Percentiles rank a stretch among this genome's conserved stretches.
These are phyloP conservation scores for Drosophila picticornis DNA, from an alignment of 2,888 invertebrate genomes.

Conservation along the genomic window DNA sequence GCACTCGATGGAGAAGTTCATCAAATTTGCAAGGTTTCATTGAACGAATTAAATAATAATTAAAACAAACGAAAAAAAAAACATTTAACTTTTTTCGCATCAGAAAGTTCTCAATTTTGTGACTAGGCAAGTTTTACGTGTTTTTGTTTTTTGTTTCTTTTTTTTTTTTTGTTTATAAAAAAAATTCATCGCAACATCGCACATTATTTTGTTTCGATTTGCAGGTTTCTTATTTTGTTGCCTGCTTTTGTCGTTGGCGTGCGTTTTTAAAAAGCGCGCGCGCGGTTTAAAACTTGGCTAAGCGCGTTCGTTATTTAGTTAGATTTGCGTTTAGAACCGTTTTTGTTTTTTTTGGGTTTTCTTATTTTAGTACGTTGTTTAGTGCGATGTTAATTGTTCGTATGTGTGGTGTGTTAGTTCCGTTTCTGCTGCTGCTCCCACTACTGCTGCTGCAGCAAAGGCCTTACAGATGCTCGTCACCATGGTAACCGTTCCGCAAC, in stretches of 20 bases:
- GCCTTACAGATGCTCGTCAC: constrained; percentile 91
- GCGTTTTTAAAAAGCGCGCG: constrained; percentile 31
- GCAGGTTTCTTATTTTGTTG: constrained; percentile 15
- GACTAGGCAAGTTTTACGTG: constrained; percentile 77
- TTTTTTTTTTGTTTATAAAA: constrained; percentile 32
- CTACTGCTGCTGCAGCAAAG: constrained; percentile 14
- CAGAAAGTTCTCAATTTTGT: constrained; percentile 75
- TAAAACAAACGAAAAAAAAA: constrained; percentile 45
- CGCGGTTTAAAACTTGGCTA: constrained; percentile 53
- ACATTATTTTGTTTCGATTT: constrained; percentile 21
- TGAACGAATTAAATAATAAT: constrained; percentile 33
- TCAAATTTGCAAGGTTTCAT: constrained; percentile 45
- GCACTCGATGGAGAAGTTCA: constrained; percentile 58
- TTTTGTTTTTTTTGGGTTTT: constrained; percentile 23
- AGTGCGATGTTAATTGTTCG: constrained; percentile 74
- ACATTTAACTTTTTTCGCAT: constrained; percentile 57
- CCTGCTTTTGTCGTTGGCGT: constrained; percentile 11
- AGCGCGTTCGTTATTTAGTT: constrained; percentile 49
- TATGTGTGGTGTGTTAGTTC: constrained; percentile 19
- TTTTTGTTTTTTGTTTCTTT: constrained; percentile 33
- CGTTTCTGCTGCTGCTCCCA: constrained; percentile 11
- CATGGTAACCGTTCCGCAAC: constrained; percentile 90
- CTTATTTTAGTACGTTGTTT: constrained; percentile 62
- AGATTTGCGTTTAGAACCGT: constrained; percentile 31
- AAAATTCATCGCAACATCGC: constrained; percentile 49